These are phyloP conservation scores for Sebastes iracundus DNA, from an alignment of 2,797 vertebrate genomes.

Conservation along the genomic window DNA sequence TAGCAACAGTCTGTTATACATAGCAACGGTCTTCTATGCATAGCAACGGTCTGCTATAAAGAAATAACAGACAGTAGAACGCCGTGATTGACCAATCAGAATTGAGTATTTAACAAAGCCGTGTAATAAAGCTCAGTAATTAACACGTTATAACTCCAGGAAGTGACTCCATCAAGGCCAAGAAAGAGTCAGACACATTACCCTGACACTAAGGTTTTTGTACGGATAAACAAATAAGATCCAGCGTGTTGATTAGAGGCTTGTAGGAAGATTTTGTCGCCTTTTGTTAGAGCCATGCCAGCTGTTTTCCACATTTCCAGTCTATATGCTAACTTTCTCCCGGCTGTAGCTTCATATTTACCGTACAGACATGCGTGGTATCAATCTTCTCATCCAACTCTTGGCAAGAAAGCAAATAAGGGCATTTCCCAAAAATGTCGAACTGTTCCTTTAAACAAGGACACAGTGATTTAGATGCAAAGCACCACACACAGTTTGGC, in stretches of 20 bases:
- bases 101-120: no score
- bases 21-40: no score
- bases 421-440: neutral
- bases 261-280: neutral
- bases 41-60: no score
- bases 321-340: neutral
- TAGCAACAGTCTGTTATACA: no score
- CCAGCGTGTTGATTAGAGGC: neutral
- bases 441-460: neutral
- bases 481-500: conserved; percentile 29
- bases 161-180: neutral
- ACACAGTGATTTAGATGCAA: conserved; percentile 44
- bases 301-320: neutral
- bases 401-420: neutral
- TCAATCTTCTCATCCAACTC: neutral
- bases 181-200: neutral
- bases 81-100: no score
- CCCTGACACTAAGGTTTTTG: neutral
- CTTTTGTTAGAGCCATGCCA: neutral
- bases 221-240: neutral
- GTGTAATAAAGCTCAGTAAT: neutral
- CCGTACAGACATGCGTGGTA: neutral
- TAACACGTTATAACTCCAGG: neutral
- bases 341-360: conserved; percentile 1
- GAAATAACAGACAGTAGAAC: no score